These are phyloP conservation scores for Sphecodes monilicornis DNA, from an alignment of 2,888 invertebrate genomes.

Conservation along the genomic window DNA sequence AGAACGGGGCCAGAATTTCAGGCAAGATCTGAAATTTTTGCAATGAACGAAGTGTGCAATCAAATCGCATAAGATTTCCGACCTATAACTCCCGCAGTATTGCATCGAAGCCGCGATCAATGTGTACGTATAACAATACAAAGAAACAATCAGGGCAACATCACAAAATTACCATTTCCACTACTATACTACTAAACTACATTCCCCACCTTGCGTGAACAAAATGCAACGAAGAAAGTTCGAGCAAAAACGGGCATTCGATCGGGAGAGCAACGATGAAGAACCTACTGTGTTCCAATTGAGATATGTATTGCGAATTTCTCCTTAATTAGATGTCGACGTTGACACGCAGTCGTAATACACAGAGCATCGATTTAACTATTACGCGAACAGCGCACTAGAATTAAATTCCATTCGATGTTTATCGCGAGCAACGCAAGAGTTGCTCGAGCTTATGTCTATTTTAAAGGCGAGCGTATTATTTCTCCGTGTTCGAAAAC, in stretches of 20 bases:
- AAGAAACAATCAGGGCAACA: too few relatives aligned
- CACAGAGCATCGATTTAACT: not conserved
- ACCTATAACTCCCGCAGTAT: not conserved
- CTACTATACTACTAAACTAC: too few relatives aligned
- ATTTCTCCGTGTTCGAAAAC: conserved; percentile 10
- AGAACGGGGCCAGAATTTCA: too few relatives aligned
- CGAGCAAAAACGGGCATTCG: too few relatives aligned
- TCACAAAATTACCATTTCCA: too few relatives aligned
- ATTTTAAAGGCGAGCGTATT: conserved; percentile 5
- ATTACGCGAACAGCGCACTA: not conserved
- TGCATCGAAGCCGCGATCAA: not conserved
- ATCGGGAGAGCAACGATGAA: too few relatives aligned
- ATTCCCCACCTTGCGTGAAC: too few relatives aligned
- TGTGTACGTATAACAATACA: too few relatives aligned
- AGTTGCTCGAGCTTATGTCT: conserved; percentile 2
- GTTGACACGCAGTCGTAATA: not conserved
- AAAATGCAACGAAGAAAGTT: too few relatives aligned
- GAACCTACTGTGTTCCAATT: not conserved
- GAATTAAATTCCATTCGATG: conserved; percentile 3
- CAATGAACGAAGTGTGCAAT: not conserved
- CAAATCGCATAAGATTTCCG: not conserved
- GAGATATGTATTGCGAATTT: not conserved
- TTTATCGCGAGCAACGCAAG: not conserved
- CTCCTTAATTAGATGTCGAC: not conserved
- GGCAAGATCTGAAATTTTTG: not conserved